Evolutionary conservation across 1,140 invertebrate species (phyloP).

Genomic region (Drosophila albomicans): DNA sequence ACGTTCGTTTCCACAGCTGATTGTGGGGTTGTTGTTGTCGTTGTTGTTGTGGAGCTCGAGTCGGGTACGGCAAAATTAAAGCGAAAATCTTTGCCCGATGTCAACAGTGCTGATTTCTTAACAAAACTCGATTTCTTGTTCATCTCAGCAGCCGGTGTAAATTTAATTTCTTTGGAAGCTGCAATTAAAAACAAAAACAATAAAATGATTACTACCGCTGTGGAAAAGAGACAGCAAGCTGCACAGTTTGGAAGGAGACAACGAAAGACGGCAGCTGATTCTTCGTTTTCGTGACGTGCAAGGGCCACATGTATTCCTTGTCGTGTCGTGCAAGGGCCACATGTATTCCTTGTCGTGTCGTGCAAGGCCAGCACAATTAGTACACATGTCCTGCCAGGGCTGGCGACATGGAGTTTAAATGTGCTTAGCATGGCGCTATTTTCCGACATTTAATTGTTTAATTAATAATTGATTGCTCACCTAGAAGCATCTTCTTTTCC

Average conservation of each 20-base stretch:
- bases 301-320: too few relatives aligned
- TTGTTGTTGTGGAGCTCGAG: background rate
- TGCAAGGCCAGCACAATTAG: too few relatives aligned
- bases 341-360: too few relatives aligned
- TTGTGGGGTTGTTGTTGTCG: background rate
- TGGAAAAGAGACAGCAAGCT: background rate
- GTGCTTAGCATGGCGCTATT: too few relatives aligned
- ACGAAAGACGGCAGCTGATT: too few relatives aligned
- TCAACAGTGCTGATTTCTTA: conserved; percentile 85
- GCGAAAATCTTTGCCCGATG: conserved; percentile 81
- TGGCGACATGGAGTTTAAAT: too few relatives aligned
- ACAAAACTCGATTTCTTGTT: conserved; percentile 87
- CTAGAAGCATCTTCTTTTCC: conserved; percentile 88
- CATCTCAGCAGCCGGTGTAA: conserved; percentile 70
- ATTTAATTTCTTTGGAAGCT: conserved; percentile 85
- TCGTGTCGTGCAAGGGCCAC: too few relatives aligned
- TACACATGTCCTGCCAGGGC: too few relatives aligned
- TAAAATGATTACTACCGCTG: background rate
- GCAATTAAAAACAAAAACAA: conserved; percentile 2
- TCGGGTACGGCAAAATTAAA: conserved; percentile 82
- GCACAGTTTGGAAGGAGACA: background rate
- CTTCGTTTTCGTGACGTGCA: too few relatives aligned
- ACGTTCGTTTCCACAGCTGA: background rate
- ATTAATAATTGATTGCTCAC: conserved; percentile 43
- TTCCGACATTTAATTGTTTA: background rate